A percentile compares a stretch with the other conserved stretches of the same genome.
Conservation (phyloP, 2,888 invertebrate species). For the Hemistola chrysoprasaria region DNA sequence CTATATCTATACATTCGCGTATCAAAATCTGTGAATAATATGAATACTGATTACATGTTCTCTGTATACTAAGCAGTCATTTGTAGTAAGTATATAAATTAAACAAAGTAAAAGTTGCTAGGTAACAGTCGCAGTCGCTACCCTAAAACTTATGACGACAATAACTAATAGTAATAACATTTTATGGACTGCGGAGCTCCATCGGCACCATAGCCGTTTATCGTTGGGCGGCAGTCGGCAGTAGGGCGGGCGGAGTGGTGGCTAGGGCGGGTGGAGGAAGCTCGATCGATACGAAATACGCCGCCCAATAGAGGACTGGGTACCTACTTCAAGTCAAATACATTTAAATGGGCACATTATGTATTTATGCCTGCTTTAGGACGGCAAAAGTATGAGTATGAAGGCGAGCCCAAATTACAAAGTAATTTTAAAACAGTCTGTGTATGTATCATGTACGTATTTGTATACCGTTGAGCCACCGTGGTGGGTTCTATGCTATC, state of each 20-base stretch:
- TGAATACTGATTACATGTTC: no score
- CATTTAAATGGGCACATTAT: constrained; percentile 11
- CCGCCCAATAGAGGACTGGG: constrained; percentile 20
- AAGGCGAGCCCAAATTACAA: no score
- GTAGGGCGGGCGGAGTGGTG: constrained; percentile 42
- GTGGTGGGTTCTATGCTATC: no score
- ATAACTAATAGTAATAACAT: constrained; percentile 69
- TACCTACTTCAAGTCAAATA: constrained; percentile 11
- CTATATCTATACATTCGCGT: no score
- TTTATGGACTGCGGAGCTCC: constrained; percentile 64
- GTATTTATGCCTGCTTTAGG: not conserved
- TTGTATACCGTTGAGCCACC: no score
- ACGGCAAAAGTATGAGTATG: no score
- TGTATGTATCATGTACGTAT: no score
- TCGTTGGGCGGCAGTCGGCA: constrained; percentile 60
- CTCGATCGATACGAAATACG: constrained; percentile 57
- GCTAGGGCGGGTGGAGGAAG: constrained; percentile 39
- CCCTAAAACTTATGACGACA: constrained; percentile 56
- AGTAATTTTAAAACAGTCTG: no score
- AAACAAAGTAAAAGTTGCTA: constrained; percentile 34
- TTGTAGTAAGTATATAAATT: no score
- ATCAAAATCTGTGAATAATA: no score
- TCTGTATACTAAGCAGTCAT: no score
- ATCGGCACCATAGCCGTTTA: constrained; percentile 50
- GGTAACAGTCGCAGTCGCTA: constrained; percentile 30